Conservation (phyloP, 2,113 vertebrate species). For the Syngnathus floridae region DNA sequence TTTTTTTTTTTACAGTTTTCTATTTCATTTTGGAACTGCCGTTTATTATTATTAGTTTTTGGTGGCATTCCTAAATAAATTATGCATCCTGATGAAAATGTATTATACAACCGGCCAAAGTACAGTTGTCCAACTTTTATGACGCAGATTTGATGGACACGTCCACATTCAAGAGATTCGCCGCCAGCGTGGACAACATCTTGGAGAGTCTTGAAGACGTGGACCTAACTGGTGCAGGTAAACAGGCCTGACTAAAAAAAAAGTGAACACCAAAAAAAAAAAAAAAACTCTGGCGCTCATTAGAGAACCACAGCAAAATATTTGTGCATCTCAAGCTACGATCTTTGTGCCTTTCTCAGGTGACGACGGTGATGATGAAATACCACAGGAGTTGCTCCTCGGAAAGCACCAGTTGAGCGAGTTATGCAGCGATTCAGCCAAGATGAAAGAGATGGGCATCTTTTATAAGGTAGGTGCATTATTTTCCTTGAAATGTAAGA, state of each 20-base stretch:
- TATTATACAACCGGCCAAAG: not conserved
- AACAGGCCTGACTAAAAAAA: not conserved
- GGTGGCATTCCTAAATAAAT: not conserved
- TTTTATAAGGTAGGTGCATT: constrained; percentile 79
- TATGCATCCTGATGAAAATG: not conserved
- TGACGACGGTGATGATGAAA: constrained; percentile 77
- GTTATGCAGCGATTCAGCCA: constrained; percentile 88
- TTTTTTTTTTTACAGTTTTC: not conserved
- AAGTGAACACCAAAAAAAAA: no score
- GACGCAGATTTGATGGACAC: constrained; percentile 92
- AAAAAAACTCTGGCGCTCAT: no score
- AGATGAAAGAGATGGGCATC: constrained; percentile 96
- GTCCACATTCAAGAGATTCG: constrained; percentile 91
- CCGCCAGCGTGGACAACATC: constrained; percentile 84
- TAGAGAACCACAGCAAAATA: no score
- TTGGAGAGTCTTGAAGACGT: constrained; percentile 92
- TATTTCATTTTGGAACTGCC: not conserved
- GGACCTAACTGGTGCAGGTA: constrained; percentile 88
- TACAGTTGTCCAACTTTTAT: not conserved
- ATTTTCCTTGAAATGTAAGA: not conserved
- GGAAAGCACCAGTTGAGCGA: constrained; percentile 92
- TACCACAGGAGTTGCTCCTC: constrained; percentile 88
- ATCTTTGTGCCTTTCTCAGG: constrained; percentile 54
- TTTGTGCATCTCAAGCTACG: no score
- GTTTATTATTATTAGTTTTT: not conserved